A percentile compares a stretch with the other conserved stretches of the same genome.
Conservation (phyloP, 2,797 vertebrate species). For the Pseudochaenichthys georgianus region DNA sequence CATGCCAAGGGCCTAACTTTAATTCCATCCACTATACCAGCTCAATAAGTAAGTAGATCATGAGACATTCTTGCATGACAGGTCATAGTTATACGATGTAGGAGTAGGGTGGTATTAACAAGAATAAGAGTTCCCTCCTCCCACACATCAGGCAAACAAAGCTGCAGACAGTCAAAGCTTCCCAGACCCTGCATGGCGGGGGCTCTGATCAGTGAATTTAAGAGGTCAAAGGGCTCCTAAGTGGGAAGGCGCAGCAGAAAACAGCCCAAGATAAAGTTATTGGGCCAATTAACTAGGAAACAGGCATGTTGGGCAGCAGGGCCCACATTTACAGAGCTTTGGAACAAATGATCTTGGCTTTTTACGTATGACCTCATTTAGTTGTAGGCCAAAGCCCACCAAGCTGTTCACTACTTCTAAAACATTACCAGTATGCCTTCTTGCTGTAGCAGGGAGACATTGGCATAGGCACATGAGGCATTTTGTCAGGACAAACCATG, state of each 20-base stretch:
- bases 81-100: constrained; percentile 51
- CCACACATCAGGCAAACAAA: constrained; percentile 32
- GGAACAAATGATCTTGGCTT: constrained; percentile 47
- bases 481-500: constrained; percentile 8
- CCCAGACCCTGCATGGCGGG: constrained; percentile 6
- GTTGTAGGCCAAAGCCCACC: constrained; percentile 17
- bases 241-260: constrained; percentile 3
- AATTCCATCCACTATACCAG: constrained; percentile 27
- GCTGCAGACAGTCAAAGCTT: constrained; percentile 37
- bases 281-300: constrained; percentile 34
- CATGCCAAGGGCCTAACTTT: neutral
- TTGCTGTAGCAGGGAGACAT: constrained; percentile 8
- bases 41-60: constrained; percentile 27
- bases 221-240: constrained; percentile 26
- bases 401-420: constrained; percentile 14
- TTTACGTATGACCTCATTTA: constrained; percentile 19
- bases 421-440: constrained; percentile 16
- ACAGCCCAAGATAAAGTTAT: constrained; percentile 28
- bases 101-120: constrained; percentile 19
- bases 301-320: constrained; percentile 20
- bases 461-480: neutral
- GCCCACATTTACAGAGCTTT: constrained; percentile 23
- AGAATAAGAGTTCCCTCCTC: constrained; percentile 38
- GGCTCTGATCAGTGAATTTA: constrained; percentile 26
- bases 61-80: constrained; percentile 59